Evolutionary conservation across 1,140 invertebrate species (phyloP).

Genomic region (Cepaea nemoralis): DNA sequence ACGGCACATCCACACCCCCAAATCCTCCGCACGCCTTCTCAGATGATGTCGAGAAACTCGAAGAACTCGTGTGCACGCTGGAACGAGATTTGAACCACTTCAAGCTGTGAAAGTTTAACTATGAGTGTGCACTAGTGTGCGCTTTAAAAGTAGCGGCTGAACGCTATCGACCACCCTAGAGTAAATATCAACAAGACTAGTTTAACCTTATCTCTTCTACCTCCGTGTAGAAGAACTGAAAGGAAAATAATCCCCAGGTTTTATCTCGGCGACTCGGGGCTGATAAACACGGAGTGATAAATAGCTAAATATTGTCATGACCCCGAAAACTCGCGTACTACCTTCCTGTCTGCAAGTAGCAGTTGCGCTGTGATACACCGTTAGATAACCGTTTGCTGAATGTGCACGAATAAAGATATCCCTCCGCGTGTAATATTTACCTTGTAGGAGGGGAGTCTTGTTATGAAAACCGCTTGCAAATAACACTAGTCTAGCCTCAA

Average conservation of each 20-base stretch:
- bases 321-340: neutral
- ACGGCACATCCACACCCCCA: too few species aligned
- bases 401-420: neutral
- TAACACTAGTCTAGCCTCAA: neutral
- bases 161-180: neutral
- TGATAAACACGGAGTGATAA: neutral
- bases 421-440: neutral
- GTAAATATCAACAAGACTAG: neutral
- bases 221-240: neutral
- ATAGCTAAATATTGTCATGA: neutral
- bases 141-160: too few species aligned
- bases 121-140: too few species aligned
- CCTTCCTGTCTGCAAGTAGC: neutral
- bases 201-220: neutral
- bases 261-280: neutral
- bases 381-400: neutral
- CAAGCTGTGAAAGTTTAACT: too few species aligned
- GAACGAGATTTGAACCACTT: too few species aligned
- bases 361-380: neutral
- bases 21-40: too few species aligned
- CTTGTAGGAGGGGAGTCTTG: neutral
- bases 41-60: too few species aligned
- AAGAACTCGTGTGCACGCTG: too few species aligned
- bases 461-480: neutral
- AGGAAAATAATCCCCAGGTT: neutral